Evolutionary conservation across 2,888 invertebrate genomes (phyloP), one percentile per base, ranked within the genome.

Genomic region (Zygaena filipendulae): DNA sequence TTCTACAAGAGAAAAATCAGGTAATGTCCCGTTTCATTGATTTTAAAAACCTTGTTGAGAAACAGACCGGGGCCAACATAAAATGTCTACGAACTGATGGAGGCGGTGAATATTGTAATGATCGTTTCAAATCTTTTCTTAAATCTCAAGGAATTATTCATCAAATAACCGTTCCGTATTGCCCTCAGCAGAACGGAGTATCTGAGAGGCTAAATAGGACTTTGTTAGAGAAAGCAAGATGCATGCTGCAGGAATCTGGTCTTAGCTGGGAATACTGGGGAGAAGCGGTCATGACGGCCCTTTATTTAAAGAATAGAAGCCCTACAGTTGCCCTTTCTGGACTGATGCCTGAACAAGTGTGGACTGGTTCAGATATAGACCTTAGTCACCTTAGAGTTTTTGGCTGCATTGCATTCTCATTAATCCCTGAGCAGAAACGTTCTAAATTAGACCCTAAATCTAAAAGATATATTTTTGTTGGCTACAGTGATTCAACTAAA

Each of bases 41-140:
- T 10, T 36, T 33, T 30, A 29, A 23, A 13, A 7, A 1, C 6
- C 4, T 26, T 16, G 36, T 41, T 4, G 34, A 35, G 25, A 49
- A 41, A 16, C 38, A 42, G 21, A 31, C 23, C 1, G n/a, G n/a
- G 40, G 35, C 4, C 25, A 11, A 4, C 11, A 32, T 36, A 3
- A 36, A 36, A 13, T 5, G 3, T 9, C 11, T 45, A 1, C 23
- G 37, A 13, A 23, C 39, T 8, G 45, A 42, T 27, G 35, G 35
- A 16, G 43, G 39, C 0, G 12, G 11, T 4, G 42, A 45, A 21
- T 45, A 38, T 26, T 11, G 10, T 19, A 34, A 25, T 30, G 21
- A 8, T 7, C 3, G 21, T 7, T 33, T n/a, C n/a, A n/a, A 30
- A n/a, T 8, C 4, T 2, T 23, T 13, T 5, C 23, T 20, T 13